Evolutionary conservation across 2,888 invertebrate species (phyloP), one percentile per base, ranked within the genome.

Genomic region (Scrobipalpa costella): DNA sequence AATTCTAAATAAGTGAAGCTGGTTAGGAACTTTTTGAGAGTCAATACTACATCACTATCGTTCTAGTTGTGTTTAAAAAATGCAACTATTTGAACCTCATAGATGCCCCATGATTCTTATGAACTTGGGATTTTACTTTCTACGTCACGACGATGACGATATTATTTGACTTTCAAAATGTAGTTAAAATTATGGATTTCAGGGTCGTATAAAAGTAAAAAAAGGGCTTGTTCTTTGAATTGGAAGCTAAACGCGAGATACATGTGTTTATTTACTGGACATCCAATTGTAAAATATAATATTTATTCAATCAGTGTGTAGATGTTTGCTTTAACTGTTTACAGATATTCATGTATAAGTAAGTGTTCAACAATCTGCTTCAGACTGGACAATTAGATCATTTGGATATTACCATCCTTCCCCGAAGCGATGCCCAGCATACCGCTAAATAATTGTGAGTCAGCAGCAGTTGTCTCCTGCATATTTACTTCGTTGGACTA

Each of bases 151-250:
- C 44, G 44, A 15, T 44, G 27, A 44, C 15, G 15, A 15, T 44
- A 44, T 15, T 44, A n/a, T n/a, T 15, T 5, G 3, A 44, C 44
- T 44, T 44, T 44, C 7, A 6, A 44, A 15, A 44, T 44, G 15
- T 40, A 40, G 40, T 40, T 40, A 5, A 15, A 15, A 44, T 44
- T n/a, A 9, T 44, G 44, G 44, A 44, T 44, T 44, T 44, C 44
- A 44, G 44, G 44, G 44, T 44, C n/a, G 44, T 15, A 44, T 44
- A 44, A 44, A 44, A n/a, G n/a, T 44, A 15, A 15, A 40, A 40
- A 40, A 15, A 15, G 44, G n/a, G 15, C 44, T 15, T n/a, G 15
- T 44, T 44, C 44, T 44, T 44, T 6, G n/a, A n/a, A n/a, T n/a
- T 44, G n/a, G 15, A n/a, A 13, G 6, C n/a, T 2, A 44, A 44